These are phyloP conservation scores for Stomatorhinus walkeri DNA, from an alignment of 2,797 vertebrate genomes.

Conservation along the genomic window DNA sequence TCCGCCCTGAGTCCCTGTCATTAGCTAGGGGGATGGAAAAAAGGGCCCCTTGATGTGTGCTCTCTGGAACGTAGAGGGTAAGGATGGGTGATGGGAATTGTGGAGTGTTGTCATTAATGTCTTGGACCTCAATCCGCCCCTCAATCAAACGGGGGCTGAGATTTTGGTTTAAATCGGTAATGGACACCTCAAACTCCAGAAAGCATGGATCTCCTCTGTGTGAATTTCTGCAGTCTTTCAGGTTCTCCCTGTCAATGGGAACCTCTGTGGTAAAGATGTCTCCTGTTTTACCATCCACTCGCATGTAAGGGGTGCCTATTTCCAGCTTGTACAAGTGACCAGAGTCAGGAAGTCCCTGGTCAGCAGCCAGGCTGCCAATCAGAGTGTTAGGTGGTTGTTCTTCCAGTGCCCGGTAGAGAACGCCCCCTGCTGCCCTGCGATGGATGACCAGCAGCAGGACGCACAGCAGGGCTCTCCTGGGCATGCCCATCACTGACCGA, in stretches of 20 bases:
- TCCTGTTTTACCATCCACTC: conserved; percentile 92
- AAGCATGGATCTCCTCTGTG: conserved; percentile 78
- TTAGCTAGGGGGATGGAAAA: conserved; percentile 89
- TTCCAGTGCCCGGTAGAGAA: conserved; percentile 83
- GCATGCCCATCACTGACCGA: conserved; percentile 61
- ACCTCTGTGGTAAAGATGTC: conserved; percentile 97
- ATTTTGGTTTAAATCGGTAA: conserved; percentile 85
- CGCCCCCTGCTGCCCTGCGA: conserved; percentile 48
- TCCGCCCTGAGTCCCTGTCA: conserved; percentile 85
- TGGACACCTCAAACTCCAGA: conserved; percentile 95
- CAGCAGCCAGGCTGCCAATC: conserved; percentile 89
- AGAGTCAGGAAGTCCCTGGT: conserved; percentile 87
- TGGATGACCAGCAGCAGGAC: conserved; percentile 52
- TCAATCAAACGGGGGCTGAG: conserved; percentile 85
- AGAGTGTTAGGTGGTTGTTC: conserved; percentile 94
- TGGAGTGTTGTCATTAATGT: conserved; percentile 98
- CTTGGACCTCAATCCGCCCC: conserved; percentile 90
- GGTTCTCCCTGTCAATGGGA: conserved; percentile 87
- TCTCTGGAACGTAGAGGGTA: conserved; percentile 88
- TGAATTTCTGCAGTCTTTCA: conserved; percentile 81
- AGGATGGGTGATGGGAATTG: conserved; percentile 92
- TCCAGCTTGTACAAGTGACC: conserved; percentile 96
- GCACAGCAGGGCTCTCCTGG: conserved; percentile 51
- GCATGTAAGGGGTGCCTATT: conserved; percentile 84
- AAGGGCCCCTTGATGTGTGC: conserved; percentile 81